These are phyloP conservation scores for Smutsia gigantea DNA, from an alignment of 2,797 vertebrate species.

Conservation along the genomic window DNA sequence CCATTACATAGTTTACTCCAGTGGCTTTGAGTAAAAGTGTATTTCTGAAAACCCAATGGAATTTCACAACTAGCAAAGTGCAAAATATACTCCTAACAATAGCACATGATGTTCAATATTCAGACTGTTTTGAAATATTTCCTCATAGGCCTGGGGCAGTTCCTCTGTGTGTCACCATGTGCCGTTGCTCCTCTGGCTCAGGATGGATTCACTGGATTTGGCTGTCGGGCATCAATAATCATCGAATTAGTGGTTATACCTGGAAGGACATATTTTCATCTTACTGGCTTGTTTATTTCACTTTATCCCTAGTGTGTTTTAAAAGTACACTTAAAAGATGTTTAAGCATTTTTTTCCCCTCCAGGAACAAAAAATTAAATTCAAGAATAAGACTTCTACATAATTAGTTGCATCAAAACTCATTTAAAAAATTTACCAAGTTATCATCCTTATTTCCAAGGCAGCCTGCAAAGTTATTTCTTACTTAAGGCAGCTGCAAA, in stretches of 20 bases:
- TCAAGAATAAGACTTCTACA: neutral
- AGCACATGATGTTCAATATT: neutral
- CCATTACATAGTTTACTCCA: neutral
- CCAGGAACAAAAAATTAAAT: neutral
- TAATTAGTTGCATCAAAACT: neutral
- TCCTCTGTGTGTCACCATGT: neutral
- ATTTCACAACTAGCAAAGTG: conserved; percentile 31
- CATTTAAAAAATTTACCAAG: neutral
- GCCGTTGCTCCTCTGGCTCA: neutral
- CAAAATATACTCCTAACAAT: neutral
- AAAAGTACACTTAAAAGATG: neutral
- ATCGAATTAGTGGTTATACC: neutral
- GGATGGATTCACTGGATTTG: neutral
- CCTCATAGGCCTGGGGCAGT: neutral
- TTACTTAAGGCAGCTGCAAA: neutral
- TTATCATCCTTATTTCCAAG: neutral
- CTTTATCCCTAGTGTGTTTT: neutral
- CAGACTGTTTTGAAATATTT: neutral
- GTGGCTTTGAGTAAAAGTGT: neutral
- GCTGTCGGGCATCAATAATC: neutral
- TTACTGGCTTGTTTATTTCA: neutral
- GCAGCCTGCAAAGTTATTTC: neutral
- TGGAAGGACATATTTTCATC: neutral
- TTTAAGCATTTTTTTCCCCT: neutral
- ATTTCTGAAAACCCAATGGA: neutral